Evolutionary conservation across 2,113 vertebrate genomes (phyloP).

Genomic region (Datnioides undecimradiatus): DNA sequence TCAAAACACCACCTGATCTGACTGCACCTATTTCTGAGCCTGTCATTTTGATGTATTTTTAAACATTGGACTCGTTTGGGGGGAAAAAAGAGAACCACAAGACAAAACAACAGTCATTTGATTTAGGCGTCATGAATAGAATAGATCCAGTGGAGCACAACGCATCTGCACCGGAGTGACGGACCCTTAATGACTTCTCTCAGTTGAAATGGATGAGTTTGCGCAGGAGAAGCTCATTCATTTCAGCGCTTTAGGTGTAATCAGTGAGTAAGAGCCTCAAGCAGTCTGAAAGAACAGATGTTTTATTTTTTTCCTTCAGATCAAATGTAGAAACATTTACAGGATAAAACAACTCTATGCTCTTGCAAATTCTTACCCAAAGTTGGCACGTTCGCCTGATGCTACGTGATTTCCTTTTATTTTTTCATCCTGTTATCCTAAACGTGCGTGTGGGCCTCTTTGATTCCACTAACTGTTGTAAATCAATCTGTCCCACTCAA

Average conservation of each 20-base stretch:
- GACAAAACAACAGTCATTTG: conserved; percentile 27
- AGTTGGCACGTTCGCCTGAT: conserved; percentile 12
- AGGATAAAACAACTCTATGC: conserved; percentile 19
- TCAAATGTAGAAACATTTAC: conserved; percentile 27
- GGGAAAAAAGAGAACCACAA: neutral
- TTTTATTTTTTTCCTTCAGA: neutral
- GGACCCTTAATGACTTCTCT: conserved; percentile 29
- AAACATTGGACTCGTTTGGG: conserved; percentile 33
- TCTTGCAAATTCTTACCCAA: conserved; percentile 11
- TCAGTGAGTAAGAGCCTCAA: conserved; percentile 20
- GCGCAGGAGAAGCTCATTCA: conserved; percentile 18
- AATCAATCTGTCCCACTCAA: conserved; percentile 26
- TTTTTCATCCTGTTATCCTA: neutral
- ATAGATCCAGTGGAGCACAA: neutral
- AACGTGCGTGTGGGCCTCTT: conserved; percentile 38
- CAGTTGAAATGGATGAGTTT: conserved; percentile 8
- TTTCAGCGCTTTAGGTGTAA: conserved; percentile 31
- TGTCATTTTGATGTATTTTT: conserved; percentile 69
- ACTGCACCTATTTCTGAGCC: conserved; percentile 37
- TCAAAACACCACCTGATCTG: conserved; percentile 50
- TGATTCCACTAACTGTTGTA: conserved; percentile 34
- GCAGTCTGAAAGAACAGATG: conserved; percentile 3
- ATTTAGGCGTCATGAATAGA: neutral
- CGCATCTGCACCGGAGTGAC: conserved; percentile 12
- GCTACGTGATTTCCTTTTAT: neutral